Base-by-base conservation (phyloP, 2,888 invertebrate genomes). In the Cephus runcator region DNA sequence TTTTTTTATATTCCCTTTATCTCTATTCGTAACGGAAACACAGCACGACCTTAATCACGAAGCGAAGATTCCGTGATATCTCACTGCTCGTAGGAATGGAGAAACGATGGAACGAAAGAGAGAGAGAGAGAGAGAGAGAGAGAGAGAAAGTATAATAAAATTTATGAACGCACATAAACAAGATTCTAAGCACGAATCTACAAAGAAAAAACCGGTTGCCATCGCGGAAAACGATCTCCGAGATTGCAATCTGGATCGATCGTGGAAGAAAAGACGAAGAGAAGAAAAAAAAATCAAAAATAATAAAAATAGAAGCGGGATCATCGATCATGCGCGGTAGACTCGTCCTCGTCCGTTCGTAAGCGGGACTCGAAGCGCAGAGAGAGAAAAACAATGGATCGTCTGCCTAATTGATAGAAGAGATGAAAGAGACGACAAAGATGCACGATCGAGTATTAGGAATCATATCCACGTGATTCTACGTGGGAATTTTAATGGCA, bases 91-190 rank as follows among this genome's bases (percentile, higher is more conserved):
- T 40, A 4, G 15, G 40, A 15, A 40, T 15, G 15, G 30, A 69
- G 30, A 69, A 30, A 33, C 3, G n/a, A 69, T 12, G 69, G 6
- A 30, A 69, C 6, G 30, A 69, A 31, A 1, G 69, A 73, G 23
- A 68, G n/a, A 79, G 68, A 76, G 75, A 75, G 34, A 35, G 34
- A 34, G 34, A 34, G 77, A 34, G 34, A 34, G 34, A 34, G 77
- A 34, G 34, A 11, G 34, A 34, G 77, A 34, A 79, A 80, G 80
- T 79, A 80, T 80, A 78, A 11, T 31, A 33, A 34, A 87, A 88
- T 88, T 89, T 88, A 87, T 89, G 90, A 89, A 89, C 89, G 87
- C 85, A 82, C 85, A 87, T 88, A 90, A 89, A 89, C 88, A 90
- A 90, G 88, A 84, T 83, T 85, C 40, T 40, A 15, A 40, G 15